Evolutionary conservation across 2,113 vertebrate genomes (phyloP), one percentile per base, ranked within the genome.

Genomic region (Muscicapa adusta): DNA sequence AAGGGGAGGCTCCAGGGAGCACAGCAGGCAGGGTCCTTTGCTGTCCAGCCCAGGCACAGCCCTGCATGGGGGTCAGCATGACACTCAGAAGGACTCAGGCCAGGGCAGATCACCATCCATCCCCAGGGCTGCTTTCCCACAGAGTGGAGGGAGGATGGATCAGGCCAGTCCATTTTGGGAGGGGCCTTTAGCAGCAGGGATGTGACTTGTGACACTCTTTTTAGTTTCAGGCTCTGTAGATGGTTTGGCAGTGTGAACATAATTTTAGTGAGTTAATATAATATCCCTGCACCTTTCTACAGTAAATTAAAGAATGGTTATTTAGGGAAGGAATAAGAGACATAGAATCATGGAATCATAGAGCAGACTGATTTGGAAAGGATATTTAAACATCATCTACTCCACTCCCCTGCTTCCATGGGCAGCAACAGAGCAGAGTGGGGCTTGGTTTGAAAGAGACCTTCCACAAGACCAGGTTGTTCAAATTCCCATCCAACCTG

Each of bases 371-470:
- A 12, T 38, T 60, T 50, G 5, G 29, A 84, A 80, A 1, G 8
- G 6, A 51, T 9, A 18, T 87, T 72, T 65, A 68, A 76, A 68
- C 8, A 47, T 34, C 6, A 47, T 31, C 38, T 67, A 7, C 31
- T 72, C 28, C 28, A 45, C 18, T 4, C 3, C 1, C 0, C 1
- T 42, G 14, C 10, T 43, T 11, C 7, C 48, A 67, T 25, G 13
- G 11, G 7, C 7, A 62, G 7, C 25, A 43, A 12, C 25, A 36
- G 0, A 7, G 3, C 25, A 36, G 0, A 8, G 4, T 20, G 20
- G 13, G 40, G 19, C 45, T 81, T 85, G 22, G 23, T 42, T 80
- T 63, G 8, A n/a, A 76, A 84, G 6, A 4, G 10, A 53, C 5
- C 8, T 83, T 29, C 42, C 19, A 26, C 28, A 8, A 38, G 3